These are phyloP conservation scores for Notothenia rossii DNA, from an alignment of 2,113 vertebrate species.

Conservation along the genomic window DNA sequence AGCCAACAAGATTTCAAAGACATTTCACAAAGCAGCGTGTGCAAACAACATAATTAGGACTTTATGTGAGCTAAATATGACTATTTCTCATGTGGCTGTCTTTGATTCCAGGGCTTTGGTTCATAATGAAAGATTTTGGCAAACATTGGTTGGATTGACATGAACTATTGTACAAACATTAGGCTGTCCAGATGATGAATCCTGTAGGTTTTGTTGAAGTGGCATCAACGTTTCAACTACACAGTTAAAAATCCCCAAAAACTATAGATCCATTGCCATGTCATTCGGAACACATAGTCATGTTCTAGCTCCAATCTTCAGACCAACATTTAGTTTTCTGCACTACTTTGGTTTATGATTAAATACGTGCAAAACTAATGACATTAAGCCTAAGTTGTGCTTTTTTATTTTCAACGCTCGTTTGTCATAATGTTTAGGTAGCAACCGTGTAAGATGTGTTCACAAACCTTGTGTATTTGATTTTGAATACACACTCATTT, in stretches of 20 bases:
- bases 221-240: neutral
- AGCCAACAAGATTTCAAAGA: constrained; percentile 27
- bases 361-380: neutral
- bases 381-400: neutral
- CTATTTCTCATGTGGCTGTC: constrained; percentile 10
- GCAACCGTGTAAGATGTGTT: no score
- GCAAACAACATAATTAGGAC: constrained; percentile 11
- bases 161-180: neutral
- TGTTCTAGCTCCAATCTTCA: neutral
- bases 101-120: constrained; percentile 13
- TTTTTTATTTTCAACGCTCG: neutral
- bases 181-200: neutral
- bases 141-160: neutral
- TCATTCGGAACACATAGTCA: neutral
- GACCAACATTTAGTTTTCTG: neutral
- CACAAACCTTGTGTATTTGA: no score
- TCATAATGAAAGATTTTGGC: neutral
- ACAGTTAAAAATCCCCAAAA: no score
- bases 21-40: neutral
- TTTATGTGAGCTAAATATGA: constrained; percentile 15
- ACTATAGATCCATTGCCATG: neutral
- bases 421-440: no score
- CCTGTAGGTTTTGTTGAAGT: neutral
- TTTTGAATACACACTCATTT: no score
- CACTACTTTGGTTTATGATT: neutral